Evolutionary conservation across 2,797 vertebrate genomes (phyloP).

Genomic region (Rhodeus uyekii): DNA sequence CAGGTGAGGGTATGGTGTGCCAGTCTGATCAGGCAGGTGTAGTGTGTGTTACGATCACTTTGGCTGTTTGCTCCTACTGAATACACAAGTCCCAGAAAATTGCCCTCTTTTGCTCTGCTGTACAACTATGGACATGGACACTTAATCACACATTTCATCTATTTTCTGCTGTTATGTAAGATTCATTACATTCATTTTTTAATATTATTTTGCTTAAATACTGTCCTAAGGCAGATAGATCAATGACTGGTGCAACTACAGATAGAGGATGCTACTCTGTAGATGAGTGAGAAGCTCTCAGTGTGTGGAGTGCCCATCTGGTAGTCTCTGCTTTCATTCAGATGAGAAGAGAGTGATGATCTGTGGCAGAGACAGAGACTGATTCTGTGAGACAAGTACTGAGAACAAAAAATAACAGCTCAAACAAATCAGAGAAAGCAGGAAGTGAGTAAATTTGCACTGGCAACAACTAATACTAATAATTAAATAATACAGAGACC

Average conservation of each 20-base stretch:
- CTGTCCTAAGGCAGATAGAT: conserved; percentile 16
- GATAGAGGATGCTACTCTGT: conserved; percentile 26
- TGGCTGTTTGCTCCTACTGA: conserved; percentile 19
- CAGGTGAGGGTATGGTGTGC: conserved; percentile 4
- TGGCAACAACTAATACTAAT: not conserved
- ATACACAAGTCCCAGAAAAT: not conserved
- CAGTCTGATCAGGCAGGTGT: conserved; percentile 27
- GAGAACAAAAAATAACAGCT: conserved; percentile 25
- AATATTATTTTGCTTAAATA: not conserved
- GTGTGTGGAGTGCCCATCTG: conserved; percentile 49
- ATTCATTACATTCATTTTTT: not conserved
- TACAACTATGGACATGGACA: not conserved
- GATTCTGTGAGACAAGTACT: conserved; percentile 38
- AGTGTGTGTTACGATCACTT: conserved; percentile 3
- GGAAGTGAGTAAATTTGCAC: conserved; percentile 23
- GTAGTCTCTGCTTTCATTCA: conserved; percentile 41
- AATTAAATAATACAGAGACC: not conserved
- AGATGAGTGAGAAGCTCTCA: conserved; percentile 43
- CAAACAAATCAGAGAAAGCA: conserved; percentile 10
- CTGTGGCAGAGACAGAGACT: conserved; percentile 30
- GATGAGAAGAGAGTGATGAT: conserved; percentile 44
- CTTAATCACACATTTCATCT: not conserved
- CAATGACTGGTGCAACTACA: conserved; percentile 18
- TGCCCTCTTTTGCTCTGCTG: not conserved
- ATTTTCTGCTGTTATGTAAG: not conserved